Evolutionary conservation across 1,140 invertebrate genomes (phyloP).

Genomic region (Lerema accius): DNA sequence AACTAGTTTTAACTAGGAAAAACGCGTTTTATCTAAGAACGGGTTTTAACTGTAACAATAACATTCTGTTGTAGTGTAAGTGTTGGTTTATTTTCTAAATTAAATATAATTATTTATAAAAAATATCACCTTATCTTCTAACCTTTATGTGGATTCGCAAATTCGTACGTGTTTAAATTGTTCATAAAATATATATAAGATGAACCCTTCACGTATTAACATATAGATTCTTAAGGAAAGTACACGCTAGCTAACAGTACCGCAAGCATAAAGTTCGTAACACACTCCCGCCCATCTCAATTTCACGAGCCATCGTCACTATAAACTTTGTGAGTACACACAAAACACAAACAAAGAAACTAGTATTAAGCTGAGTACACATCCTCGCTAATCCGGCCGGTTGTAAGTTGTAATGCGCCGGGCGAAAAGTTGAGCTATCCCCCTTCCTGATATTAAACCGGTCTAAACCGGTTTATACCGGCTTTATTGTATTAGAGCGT

Average conservation of each 20-base stretch:
- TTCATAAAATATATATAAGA: too few species aligned
- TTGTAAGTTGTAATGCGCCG: conserved; percentile 62
- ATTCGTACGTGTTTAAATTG: too few species aligned
- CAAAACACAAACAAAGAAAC: conserved; percentile 60
- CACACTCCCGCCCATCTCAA: conserved; percentile 25
- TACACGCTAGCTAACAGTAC: neutral
- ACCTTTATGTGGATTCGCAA: too few species aligned
- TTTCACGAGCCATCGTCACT: conserved; percentile 24
- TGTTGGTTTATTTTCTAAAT: too few species aligned
- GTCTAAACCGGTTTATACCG: conserved; percentile 74
- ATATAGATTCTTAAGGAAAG: neutral
- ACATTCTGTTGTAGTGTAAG: too few species aligned
- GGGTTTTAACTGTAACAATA: too few species aligned
- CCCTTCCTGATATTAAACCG: conserved; percentile 75
- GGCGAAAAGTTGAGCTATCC: conserved; percentile 67
- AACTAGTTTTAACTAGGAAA: too few species aligned
- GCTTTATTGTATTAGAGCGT: conserved; percentile 79
- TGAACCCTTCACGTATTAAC: too few species aligned
- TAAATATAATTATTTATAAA: too few species aligned
- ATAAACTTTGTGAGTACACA: conserved; percentile 31
- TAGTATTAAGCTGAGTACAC: conserved; percentile 64
- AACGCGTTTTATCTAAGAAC: too few species aligned
- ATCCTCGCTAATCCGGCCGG: conserved; percentile 57
- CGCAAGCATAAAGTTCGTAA: conserved; percentile 4
- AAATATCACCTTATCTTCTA: too few species aligned